A percentile compares a stretch with the other conserved stretches of the same genome.
phyloP scores from a whole-genome alignment of 1,140 invertebrate genomes.

The Pseudobourletiella spinata region DNA sequence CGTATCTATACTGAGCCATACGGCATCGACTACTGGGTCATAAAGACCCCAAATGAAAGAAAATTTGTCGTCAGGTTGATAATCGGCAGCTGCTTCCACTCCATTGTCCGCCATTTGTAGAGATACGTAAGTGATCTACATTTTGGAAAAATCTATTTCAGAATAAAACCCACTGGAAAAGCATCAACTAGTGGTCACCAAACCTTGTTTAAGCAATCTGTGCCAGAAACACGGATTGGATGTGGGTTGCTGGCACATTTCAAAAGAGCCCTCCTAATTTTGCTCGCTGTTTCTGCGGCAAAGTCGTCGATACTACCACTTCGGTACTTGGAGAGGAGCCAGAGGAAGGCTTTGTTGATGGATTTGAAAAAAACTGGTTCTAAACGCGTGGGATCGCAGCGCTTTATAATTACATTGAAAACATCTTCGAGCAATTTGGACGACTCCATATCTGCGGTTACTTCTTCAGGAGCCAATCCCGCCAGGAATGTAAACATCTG shows the following conservation, averaged over 20 bases:
- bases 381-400: constrained; percentile 2
- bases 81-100: neutral
- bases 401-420: neutral
- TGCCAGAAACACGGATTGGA: neutral
- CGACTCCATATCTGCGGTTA: neutral
- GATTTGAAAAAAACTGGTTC: constrained; percentile 7
- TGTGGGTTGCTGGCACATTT: neutral
- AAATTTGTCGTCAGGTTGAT: neutral
- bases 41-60: constrained; percentile 7
- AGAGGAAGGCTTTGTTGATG: constrained; percentile 3
- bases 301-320: constrained; percentile 2
- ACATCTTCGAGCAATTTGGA: neutral
- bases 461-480: constrained; percentile 3
- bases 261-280: neutral
- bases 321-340: constrained; percentile 2
- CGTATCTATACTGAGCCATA: constrained; percentile 2
- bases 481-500: constrained; percentile 4
- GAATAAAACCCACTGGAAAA: neutral
- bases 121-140: neutral
- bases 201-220: neutral
- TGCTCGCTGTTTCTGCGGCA: neutral
- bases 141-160: neutral
- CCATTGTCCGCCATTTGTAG: neutral
- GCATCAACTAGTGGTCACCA: neutral
- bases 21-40: constrained; percentile 7